Evolutionary conservation across 2,888 invertebrate species (phyloP).

Genomic region (Baronia brevicornis): DNA sequence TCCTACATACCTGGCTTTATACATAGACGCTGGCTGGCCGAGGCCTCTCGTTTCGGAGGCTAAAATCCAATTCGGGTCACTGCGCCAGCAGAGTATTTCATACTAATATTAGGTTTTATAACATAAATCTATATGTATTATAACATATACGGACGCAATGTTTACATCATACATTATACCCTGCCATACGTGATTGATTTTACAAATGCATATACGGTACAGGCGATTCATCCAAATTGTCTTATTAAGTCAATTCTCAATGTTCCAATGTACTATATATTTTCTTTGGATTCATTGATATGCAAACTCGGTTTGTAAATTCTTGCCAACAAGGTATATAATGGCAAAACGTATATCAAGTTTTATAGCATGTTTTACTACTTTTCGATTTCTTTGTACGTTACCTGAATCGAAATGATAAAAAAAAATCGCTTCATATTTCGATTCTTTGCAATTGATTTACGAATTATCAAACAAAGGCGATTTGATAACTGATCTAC

Average conservation of each 20-base stretch:
- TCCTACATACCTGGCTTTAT: too few relatives aligned
- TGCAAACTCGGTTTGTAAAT: not conserved
- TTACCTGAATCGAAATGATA: too few relatives aligned
- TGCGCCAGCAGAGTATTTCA: too few relatives aligned
- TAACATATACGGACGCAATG: conserved; percentile 15
- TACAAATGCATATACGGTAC: conserved; percentile 18
- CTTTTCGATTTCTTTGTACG: too few relatives aligned
- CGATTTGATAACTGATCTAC: too few relatives aligned
- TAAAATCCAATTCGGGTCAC: too few relatives aligned
- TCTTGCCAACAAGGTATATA: not conserved
- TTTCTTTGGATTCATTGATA: conserved; percentile 1
- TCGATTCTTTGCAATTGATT: too few relatives aligned
- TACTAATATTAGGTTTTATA: conserved; percentile 4
- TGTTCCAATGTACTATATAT: too few relatives aligned
- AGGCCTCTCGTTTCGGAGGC: too few relatives aligned
- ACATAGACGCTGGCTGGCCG: too few relatives aligned
- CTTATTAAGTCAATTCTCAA: conserved; percentile 18
- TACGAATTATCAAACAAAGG: too few relatives aligned
- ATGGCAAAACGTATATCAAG: not conserved
- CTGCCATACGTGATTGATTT: conserved; percentile 26
- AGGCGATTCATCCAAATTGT: conserved; percentile 22
- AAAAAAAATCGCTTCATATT: too few relatives aligned
- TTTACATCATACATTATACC: conserved; percentile 20
- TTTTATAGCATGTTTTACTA: not conserved
- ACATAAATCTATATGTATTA: conserved; percentile 4